Conservation (phyloP, 1,140 invertebrate species). For the Phymorhynchus buccinoides region DNA sequence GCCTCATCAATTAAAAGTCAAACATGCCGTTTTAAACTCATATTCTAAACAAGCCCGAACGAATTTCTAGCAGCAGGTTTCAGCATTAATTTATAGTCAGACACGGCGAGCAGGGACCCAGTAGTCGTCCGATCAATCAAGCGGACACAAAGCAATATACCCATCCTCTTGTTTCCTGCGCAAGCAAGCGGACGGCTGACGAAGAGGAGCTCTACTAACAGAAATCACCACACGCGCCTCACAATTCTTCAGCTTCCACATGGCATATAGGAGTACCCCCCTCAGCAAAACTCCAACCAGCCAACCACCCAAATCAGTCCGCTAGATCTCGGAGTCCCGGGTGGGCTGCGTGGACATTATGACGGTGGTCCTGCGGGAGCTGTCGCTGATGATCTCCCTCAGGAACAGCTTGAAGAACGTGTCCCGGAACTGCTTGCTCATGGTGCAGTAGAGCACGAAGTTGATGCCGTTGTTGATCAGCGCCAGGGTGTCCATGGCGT, state of each 20-base stretch:
- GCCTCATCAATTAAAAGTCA: no score
- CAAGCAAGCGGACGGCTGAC: background rate
- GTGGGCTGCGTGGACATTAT: conserved; percentile 57
- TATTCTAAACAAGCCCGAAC: no score
- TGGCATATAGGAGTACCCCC: no score
- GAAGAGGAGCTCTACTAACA: background rate
- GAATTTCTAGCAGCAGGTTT: no score
- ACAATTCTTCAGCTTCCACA: no score
- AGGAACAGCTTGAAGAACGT: conserved; percentile 86
- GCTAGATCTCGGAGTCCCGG: conserved; percentile 60
- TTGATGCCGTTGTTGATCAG: conserved; percentile 93
- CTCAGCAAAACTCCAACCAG: no score
- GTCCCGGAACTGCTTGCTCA: conserved; percentile 92
- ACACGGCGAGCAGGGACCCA: no score
- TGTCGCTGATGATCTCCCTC: conserved; percentile 52
- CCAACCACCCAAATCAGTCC: no score
- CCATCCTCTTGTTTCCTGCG: background rate
- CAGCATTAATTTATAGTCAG: no score
- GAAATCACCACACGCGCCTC: background rate
- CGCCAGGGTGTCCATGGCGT: conserved; percentile 92
- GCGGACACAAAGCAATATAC: background rate
- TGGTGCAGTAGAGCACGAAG: conserved; percentile 94
- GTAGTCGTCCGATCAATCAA: no score
- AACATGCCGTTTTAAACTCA: no score
- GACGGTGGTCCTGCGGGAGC: conserved; percentile 52